phyloP scores from a whole-genome alignment of 2,888 invertebrate genomes.

The Lochmaea crataegi region DNA sequence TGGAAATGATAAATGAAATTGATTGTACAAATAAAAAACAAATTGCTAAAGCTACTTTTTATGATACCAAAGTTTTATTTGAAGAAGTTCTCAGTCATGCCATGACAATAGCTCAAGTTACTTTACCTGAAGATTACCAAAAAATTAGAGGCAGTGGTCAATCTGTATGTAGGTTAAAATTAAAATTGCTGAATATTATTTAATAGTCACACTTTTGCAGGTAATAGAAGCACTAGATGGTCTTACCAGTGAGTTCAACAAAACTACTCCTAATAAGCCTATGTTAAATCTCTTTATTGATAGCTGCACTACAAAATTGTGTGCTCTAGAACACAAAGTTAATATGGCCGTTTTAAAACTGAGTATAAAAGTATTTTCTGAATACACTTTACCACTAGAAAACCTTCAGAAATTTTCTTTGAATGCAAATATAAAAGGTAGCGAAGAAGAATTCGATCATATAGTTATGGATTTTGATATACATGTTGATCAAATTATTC shows the following conservation, averaged over 20 bases:
- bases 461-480: conserved; percentile 74
- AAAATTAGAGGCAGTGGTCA: conserved; percentile 69
- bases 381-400: conserved; percentile 55
- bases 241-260: conserved; percentile 65
- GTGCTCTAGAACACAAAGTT: conserved; percentile 74
- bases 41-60: conserved; percentile 38
- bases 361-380: conserved; percentile 65
- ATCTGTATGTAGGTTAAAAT: conserved; percentile 63
- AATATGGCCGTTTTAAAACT: conserved; percentile 74
- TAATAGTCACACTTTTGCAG: conserved; percentile 57
- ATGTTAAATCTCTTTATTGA: conserved; percentile 71
- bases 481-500: conserved; percentile 74
- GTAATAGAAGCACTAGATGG: conserved; percentile 69
- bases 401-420: conserved; percentile 55
- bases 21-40: conserved; percentile 44
- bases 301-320: conserved; percentile 72
- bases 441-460: conserved; percentile 65
- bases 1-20: conserved; percentile 57
- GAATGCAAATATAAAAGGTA: conserved; percentile 40
- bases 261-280: conserved; percentile 65
- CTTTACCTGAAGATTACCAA: conserved; percentile 57
- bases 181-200: background rate
- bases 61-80: conserved; percentile 50
- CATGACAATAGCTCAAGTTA: conserved; percentile 63
- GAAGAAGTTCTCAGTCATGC: conserved; percentile 63